Base-by-base conservation (phyloP, 2,113 vertebrate genomes). In the Agelaius phoeniceus region DNA sequence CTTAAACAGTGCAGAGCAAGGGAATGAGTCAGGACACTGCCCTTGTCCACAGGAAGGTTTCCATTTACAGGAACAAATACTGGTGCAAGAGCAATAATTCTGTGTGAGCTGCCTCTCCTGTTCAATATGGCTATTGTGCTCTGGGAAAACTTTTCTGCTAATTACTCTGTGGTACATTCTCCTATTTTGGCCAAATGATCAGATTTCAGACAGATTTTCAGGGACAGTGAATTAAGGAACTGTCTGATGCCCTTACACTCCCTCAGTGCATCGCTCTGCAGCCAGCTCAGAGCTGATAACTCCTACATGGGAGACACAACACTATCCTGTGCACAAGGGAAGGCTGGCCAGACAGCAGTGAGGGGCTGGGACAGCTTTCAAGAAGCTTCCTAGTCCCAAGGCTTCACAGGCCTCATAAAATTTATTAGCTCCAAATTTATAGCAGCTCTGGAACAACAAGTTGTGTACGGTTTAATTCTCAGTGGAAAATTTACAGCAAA, bases 371-470 rank as follows among this genome's bases (percentile, higher is more conserved):
- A 66, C 16, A 49, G 22, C 17, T 23, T 11, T 66, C 78, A 79
- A 41, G 41, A 49, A 76, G 15, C 12, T 58, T 54, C 55, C 31
- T 4, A n/a, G 20, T 66, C 37, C 63, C 75, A 49, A n/a, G 28
- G 43, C 24, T 74, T 61, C 71, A 89, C 4, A 72, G 10, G 12
- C 21, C 58, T 74, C 57, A 33, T 52, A 84, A 89, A 55, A 84
- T 49, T 55, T 35, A 61, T 93, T 67, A 77, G 66, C 31, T 88
- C 27, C 37, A 68, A 93, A 73, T 93, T 88, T 66, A 92, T 14
- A 39, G 59, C 54, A 54, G 43, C 49, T 66, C 22, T 82, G 66
- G 58, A 75, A 33, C 18, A 75, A 6, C 13, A 2, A 87, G 17
- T 16, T 9, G 14, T 11, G 9, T 20, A 39, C 5, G 7, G 37